Conservation (phyloP, 2,888 invertebrate species). For the Dryadula phaetusa region DNA sequence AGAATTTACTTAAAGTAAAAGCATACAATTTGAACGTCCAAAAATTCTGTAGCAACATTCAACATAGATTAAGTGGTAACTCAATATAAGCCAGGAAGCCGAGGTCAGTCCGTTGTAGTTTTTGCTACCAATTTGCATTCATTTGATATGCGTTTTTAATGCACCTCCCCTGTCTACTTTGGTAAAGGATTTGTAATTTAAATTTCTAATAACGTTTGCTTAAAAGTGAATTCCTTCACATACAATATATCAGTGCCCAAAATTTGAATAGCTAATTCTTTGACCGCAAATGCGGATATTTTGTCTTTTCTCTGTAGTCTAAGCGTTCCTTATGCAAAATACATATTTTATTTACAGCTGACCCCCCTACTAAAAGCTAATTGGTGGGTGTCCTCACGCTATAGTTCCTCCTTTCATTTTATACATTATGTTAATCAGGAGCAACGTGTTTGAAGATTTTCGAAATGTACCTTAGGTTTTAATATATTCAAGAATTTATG, state of each 20-base stretch:
- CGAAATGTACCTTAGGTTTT: background rate
- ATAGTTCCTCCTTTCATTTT: conserved; percentile 17
- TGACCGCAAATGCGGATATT: conserved; percentile 35
- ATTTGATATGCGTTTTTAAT: conserved; percentile 52
- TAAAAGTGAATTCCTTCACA: conserved; percentile 54
- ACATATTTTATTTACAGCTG: conserved; percentile 27
- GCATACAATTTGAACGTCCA: conserved; percentile 8
- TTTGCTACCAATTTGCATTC: conserved; percentile 46
- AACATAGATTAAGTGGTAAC: conserved; percentile 27
- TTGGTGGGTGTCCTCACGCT: background rate
- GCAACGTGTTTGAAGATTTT: conserved; percentile 3
- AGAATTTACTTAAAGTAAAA: background rate
- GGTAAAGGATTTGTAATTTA: conserved; percentile 61
- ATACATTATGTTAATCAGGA: conserved; percentile 12
- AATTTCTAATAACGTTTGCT: conserved; percentile 62
- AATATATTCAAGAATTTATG: conserved; percentile 7
- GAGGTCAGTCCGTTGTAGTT: conserved; percentile 32
- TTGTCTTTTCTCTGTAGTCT: conserved; percentile 33
- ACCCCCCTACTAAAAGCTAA: conserved; percentile 17
- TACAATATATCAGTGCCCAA: conserved; percentile 52
- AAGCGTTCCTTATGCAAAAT: conserved; percentile 31
- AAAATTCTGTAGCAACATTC: conserved; percentile 13
- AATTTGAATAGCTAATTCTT: conserved; percentile 73
- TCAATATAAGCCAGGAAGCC: conserved; percentile 30
- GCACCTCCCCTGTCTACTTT: conserved; percentile 49